Percentiles rank a stretch among this genome's conserved stretches.
phyloP scores from a whole-genome alignment of 1,140 invertebrate species.

The Trinorchestia longiramus region DNA sequence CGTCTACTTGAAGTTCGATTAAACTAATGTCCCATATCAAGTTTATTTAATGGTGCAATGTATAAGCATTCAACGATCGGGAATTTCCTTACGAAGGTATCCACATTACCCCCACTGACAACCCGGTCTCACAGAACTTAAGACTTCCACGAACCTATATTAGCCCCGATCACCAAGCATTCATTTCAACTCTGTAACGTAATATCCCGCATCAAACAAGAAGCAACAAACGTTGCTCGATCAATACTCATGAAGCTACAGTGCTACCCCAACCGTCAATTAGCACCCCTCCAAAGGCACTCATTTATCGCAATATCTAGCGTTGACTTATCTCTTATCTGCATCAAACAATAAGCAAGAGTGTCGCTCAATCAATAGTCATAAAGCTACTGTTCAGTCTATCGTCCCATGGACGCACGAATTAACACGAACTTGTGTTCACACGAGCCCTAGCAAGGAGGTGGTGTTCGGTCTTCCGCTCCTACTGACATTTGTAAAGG shows the following conservation, averaged over 20 bases:
- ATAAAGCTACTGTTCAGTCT: not conserved
- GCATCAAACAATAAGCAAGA: not conserved
- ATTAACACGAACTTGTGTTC: not conserved
- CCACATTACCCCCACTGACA: not conserved
- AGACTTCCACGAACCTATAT: not conserved
- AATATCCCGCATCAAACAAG: not conserved
- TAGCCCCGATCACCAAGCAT: not conserved
- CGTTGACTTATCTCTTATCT: not conserved
- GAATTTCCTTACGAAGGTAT: not conserved
- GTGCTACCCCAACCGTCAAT: not conserved
- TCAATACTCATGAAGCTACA: constrained; percentile 18
- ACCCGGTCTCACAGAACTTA: not conserved
- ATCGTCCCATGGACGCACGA: not conserved
- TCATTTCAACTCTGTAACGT: not conserved
- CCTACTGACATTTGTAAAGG: constrained; percentile 8
- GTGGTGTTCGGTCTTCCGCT: not conserved
- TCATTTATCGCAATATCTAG: not conserved
- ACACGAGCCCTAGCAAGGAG: not conserved
- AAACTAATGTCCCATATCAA: not conserved
- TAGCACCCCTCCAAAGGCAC: not conserved
- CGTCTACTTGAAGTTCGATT: not conserved
- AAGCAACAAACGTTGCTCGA: not conserved
- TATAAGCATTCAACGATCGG: not conserved
- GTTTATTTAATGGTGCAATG: not conserved
- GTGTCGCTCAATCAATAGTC: not conserved